Evolutionary conservation across 2,797 vertebrate species (phyloP), one percentile per base, ranked within the genome.

Genomic region (Zalophus californianus): DNA sequence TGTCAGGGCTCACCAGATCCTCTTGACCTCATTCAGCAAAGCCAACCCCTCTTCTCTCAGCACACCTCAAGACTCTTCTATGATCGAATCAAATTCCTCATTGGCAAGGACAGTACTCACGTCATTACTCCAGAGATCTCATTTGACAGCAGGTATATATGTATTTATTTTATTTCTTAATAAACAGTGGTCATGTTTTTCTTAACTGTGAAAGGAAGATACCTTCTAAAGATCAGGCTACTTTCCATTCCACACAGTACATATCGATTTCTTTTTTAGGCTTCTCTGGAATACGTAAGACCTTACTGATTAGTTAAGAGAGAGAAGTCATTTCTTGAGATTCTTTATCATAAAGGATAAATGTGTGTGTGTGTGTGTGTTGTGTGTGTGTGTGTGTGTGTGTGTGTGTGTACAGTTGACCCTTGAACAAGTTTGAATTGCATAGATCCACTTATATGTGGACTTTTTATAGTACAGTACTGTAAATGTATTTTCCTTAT

Each of bases 1-100:
- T 99, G 99, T 96, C 99, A 99, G 90, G 99, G 99, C 82, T 99
- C 99, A 0, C 99, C 99, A 79, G 99, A 99, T 98, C 99, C 99
- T 60, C 98, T 99, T 91, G 99, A 99, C 97, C 99, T 99, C 90
- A 98, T 99, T 97, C 99, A 99, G 98, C 99, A 99, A 97, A 99
- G 98, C 97, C 99, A 99, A 90, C 98, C 98, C 32, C 98, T 98
- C 96, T 98, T 98, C 97, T 99, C 98, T 93, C 99, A 98, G 95
- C 99, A 98, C 7, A 99, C 98, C 95, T 99, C 98, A 62, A 98
- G 98, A 97, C 99, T 99, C 98, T 99, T 99, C 97, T 99, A 99
- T 97, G 99, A 99, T 92, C 99, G 99, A 94, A 99, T 99, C 96
- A 99, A 99, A 97, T 99, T 99, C 98, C 99, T 99, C 82, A 99